phyloP scores from a whole-genome alignment of 2,113 vertebrate species.

The Tonatia bakeri region DNA sequence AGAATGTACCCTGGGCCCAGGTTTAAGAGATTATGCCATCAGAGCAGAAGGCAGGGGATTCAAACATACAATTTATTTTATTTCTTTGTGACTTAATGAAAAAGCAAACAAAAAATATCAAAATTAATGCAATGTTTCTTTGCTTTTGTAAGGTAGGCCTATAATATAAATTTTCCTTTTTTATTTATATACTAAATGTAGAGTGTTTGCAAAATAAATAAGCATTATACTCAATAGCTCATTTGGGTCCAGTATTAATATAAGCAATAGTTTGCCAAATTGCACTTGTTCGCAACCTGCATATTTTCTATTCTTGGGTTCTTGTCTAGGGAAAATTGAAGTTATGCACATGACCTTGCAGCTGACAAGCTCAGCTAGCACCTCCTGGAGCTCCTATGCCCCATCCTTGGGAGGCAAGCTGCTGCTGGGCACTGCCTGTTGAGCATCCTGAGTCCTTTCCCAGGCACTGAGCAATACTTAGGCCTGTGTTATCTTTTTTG shows the following conservation, averaged over 20 bases:
- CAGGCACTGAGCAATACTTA: fast-evolving
- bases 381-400: not conserved
- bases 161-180: not conserved
- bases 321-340: no score
- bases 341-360: no score
- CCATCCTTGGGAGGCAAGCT: not conserved
- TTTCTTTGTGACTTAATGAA: not conserved
- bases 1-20: not conserved
- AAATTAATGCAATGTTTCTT: not conserved
- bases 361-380: no score
- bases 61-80: no score
- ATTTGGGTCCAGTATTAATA: no score
- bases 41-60: not conserved
- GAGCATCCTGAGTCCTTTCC: not conserved
- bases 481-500: not conserved
- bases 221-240: not conserved
- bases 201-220: not conserved
- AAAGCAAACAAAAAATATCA: not conserved
- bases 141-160: not conserved
- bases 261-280: fast-evolving
- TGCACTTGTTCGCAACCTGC: not conserved
- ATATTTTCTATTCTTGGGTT: not conserved
- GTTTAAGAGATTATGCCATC: not conserved
- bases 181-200: not conserved
- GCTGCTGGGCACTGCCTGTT: no score